Conservation (phyloP, 2,888 invertebrate species). For the Chloroclystis v-ata region DNA sequence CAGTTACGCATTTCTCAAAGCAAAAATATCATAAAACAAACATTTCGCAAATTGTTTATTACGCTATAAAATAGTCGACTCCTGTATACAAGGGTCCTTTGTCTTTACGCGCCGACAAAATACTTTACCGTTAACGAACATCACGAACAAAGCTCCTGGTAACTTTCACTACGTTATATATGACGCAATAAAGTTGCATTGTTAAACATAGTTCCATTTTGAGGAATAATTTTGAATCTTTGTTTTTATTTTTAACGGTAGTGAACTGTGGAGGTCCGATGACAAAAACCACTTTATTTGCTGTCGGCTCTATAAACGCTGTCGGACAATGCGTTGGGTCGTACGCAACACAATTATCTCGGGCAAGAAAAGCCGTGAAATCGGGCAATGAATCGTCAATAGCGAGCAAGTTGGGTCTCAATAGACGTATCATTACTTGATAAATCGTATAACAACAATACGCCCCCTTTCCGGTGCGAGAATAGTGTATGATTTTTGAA, state of each 20-base stretch:
- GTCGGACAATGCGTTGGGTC: constrained; percentile 45
- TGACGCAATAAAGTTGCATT: constrained; percentile 66
- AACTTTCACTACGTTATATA: constrained; percentile 75
- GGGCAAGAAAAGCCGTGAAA: constrained; percentile 63
- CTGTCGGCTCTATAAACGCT: constrained; percentile 54
- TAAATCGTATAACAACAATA: constrained; percentile 67
- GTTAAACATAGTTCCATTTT: constrained; percentile 45
- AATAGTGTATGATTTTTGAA: constrained; percentile 28
- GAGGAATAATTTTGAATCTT: constrained; percentile 44
- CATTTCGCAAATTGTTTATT: constrained; percentile 64
- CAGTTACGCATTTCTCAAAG: constrained; percentile 33
- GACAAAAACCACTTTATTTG: constrained; percentile 62
- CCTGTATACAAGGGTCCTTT: constrained; percentile 55
- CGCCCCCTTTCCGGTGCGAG: constrained; percentile 54
- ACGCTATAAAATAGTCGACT: constrained; percentile 54
- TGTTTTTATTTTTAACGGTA: constrained; percentile 71
- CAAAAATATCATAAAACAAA: constrained; percentile 36
- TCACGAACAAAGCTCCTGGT: constrained; percentile 49
- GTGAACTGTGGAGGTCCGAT: constrained; percentile 54
- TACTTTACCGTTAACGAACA: constrained; percentile 63
- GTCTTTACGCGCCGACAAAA: constrained; percentile 43
- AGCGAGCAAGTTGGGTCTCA: constrained; percentile 34
- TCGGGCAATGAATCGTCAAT: constrained; percentile 44
- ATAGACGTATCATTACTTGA: constrained; percentile 69
- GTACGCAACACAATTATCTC: constrained; percentile 56